These are phyloP conservation scores for Gortyna flavago DNA, from an alignment of 2,888 invertebrate species.

Conservation along the genomic window DNA sequence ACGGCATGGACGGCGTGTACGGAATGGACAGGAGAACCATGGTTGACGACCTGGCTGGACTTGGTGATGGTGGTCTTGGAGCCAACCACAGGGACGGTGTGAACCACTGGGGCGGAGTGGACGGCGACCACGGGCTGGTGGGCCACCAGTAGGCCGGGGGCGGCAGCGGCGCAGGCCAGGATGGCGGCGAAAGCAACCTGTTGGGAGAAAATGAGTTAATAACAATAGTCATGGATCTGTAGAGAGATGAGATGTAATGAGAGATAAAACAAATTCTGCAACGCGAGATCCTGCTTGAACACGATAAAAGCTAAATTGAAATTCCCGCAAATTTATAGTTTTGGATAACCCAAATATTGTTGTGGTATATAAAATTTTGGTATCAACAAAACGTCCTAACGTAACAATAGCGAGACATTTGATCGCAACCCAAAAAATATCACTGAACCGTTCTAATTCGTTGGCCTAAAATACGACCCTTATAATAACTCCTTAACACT, in stretches of 20 bases:
- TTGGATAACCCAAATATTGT: background rate
- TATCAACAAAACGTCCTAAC: background rate
- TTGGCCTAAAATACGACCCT: background rate
- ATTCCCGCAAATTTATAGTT: background rate
- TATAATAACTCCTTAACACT: constrained; percentile 68
- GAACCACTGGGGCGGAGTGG: constrained; percentile 77
- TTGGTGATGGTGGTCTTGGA: constrained; percentile 86
- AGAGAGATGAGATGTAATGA: background rate
- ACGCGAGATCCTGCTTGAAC: background rate
- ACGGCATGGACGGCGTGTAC: constrained; percentile 75
- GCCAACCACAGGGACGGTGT: constrained; percentile 80
- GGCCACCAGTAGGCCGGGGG: constrained; percentile 82
- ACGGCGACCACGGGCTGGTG: constrained; percentile 83
- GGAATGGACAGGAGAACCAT: constrained; percentile 77
- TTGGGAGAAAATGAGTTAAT: constrained; percentile 14
- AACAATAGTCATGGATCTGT: background rate
- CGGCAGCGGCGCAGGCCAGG: constrained; percentile 87
- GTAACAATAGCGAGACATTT: constrained; percentile 2
- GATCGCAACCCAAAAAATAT: background rate
- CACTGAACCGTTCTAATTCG: background rate
- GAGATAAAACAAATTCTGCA: background rate
- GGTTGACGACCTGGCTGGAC: constrained; percentile 87
- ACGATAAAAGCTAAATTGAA: background rate
- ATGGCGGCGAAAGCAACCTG: constrained; percentile 88
- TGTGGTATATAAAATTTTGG: background rate